Conservation (phyloP, 2,888 invertebrate genomes). For the Lucinisca nassula region DNA sequence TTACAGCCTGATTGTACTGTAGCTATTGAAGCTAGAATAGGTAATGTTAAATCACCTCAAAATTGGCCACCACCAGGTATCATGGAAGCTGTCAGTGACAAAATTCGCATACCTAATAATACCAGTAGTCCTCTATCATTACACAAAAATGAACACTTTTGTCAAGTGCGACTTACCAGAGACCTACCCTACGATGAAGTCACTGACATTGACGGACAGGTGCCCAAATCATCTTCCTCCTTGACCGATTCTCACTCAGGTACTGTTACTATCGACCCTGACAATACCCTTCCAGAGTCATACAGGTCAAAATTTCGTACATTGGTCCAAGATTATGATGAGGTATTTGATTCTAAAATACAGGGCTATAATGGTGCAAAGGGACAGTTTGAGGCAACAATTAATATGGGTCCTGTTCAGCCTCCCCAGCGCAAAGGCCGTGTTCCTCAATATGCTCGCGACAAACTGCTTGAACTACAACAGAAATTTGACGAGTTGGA, state of each 20-base stretch:
- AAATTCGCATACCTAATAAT: slow-evolving; percentile 50
- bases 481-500: neutral
- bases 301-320: neutral
- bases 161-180: slow-evolving; percentile 20
- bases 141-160: slow-evolving; percentile 50
- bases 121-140: slow-evolving; percentile 40
- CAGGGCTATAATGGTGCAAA: neutral
- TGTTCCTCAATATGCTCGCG: slow-evolving; percentile 17
- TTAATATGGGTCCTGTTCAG: slow-evolving; percentile 15
- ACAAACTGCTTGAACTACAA: neutral
- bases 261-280: slow-evolving; percentile 23
- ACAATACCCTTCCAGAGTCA: neutral
- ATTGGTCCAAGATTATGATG: slow-evolving; percentile 3
- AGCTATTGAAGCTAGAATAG: slow-evolving; percentile 40
- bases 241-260: neutral
- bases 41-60: neutral
- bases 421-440: slow-evolving; percentile 9
- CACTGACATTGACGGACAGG: neutral
- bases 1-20: slow-evolving; percentile 9
- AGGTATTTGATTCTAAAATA: slow-evolving; percentile 1
- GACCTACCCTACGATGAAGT: neutral
- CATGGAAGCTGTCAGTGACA: slow-evolving; percentile 41
- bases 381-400: neutral
- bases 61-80: slow-evolving; percentile 39
- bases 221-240: neutral